Percentiles rank a stretch among this genome's conserved stretches.
These are phyloP conservation scores for Strix aluco DNA, from an alignment of 2,113 vertebrate species.

Conservation along the genomic window DNA sequence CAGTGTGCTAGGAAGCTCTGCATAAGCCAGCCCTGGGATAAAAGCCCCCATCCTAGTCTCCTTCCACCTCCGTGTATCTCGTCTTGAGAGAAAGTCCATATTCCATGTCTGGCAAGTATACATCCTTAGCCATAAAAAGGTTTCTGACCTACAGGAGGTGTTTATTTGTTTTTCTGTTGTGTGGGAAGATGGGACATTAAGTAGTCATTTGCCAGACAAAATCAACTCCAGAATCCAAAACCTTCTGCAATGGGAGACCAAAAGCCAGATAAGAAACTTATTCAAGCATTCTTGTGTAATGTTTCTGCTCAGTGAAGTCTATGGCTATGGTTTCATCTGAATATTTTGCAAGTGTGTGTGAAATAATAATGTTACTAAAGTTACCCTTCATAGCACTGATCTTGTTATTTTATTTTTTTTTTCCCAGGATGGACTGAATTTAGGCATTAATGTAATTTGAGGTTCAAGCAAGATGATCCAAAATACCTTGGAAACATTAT, in stretches of 20 bases:
- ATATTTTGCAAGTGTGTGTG: background rate
- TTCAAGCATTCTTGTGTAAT: accelerated
- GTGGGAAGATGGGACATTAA: background rate
- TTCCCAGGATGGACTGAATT: background rate
- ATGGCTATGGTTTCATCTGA: background rate
- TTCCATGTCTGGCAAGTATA: background rate
- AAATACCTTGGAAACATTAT: background rate
- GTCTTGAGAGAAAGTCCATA: background rate
- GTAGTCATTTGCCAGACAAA: background rate
- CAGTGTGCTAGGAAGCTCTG: background rate
- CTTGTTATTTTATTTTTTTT: background rate
- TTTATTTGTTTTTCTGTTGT: background rate
- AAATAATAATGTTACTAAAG: background rate
- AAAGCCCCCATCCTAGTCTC: background rate
- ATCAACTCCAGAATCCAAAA: background rate
- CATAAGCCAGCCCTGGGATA: background rate
- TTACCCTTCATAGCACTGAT: background rate
- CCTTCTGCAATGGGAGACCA: background rate
- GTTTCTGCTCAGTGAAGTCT: background rate
- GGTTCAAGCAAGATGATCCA: background rate
- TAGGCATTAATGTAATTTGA: background rate
- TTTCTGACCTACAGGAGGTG: background rate
- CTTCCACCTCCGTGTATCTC: background rate
- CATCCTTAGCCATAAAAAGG: background rate
- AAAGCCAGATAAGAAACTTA: background rate